Conservation (phyloP, 2,888 invertebrate genomes). For the Diadegma fenestrale region DNA sequence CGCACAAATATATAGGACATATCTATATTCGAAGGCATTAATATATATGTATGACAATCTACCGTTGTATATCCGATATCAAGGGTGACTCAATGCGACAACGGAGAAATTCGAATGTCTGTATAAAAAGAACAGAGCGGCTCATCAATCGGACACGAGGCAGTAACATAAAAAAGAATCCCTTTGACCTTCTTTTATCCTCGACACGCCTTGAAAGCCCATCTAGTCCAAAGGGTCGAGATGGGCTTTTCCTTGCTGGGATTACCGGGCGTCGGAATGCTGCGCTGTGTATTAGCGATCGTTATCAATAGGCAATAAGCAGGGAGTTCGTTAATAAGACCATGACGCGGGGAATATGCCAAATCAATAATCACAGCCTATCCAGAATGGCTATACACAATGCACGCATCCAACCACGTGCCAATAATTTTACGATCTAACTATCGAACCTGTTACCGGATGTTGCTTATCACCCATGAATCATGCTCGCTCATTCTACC, state of each 20-base stretch:
- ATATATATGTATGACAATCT: conserved; percentile 24
- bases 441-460: conserved; percentile 72
- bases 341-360: conserved; percentile 76
- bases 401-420: conserved; percentile 59
- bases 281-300: conserved; percentile 61
- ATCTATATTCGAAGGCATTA: neutral
- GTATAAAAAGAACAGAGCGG: conserved; percentile 18
- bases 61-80: conserved; percentile 30
- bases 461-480: conserved; percentile 77
- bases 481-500: conserved; percentile 73
- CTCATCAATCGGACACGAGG: neutral
- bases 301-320: conserved; percentile 66
- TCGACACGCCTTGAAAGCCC: conserved; percentile 5
- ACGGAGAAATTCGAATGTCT: conserved; percentile 49
- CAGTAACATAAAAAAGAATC: conserved; percentile 9
- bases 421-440: conserved; percentile 75
- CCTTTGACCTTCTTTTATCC: conserved; percentile 12
- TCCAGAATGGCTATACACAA: conserved; percentile 28
- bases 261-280: conserved; percentile 5
- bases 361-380: conserved; percentile 76
- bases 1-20: neutral
- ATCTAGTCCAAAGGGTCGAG: neutral
- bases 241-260: conserved; percentile 5
- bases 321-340: conserved; percentile 72
- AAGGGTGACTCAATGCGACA: conserved; percentile 17